Base-by-base conservation (phyloP, 2,888 invertebrate genomes). In the Deilephila elpenor region DNA sequence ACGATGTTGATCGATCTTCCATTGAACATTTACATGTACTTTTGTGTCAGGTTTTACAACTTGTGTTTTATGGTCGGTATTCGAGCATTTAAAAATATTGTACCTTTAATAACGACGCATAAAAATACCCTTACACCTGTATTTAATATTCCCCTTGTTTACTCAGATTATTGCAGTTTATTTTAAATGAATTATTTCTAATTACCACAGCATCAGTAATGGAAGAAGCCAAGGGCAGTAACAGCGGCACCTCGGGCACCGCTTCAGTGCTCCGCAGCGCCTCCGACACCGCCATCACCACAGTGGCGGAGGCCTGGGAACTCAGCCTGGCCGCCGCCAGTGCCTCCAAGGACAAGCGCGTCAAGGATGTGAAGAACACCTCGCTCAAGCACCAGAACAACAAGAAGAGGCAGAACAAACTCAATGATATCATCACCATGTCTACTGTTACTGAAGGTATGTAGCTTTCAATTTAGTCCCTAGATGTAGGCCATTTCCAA, bases 301-400 rank as follows among this genome's bases (percentile, higher is more conserved):
- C 97, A 73, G 96, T 98, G 71, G 96, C 97, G 0, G 97, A 98
- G 37, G 97, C 97, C 74, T 97, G 98, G 82, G 95, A 95, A 81
- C 95, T 97, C n/a, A 97, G 97, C 81, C 96, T 98, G 74, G 97
- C 98, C 14, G 98, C 98, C 71, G 98, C 97, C 71, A 97, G 97
- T 76, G 97, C 97, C 25, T 98, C 98, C 72, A 98, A 98, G 92
- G 98, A 98, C 90, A 98, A 98, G 89, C 96, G 98, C 64, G 96
- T 97, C 77, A 98, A 98, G 89, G 98, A 98, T 91, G 96, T 96
- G 71, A 96, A 97, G 90, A 96, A 97, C 88, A 95, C 95, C 6
- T 85, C 91, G 71, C 87, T 94, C 77, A 95, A 94, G 76, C 92
- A 93, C 44, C 92, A 91, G 78, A 86, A 82, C 77, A 89, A 74